phyloP scores from a whole-genome alignment of 2,888 invertebrate species.

The Parapristionchus giblindavisi region DNA sequence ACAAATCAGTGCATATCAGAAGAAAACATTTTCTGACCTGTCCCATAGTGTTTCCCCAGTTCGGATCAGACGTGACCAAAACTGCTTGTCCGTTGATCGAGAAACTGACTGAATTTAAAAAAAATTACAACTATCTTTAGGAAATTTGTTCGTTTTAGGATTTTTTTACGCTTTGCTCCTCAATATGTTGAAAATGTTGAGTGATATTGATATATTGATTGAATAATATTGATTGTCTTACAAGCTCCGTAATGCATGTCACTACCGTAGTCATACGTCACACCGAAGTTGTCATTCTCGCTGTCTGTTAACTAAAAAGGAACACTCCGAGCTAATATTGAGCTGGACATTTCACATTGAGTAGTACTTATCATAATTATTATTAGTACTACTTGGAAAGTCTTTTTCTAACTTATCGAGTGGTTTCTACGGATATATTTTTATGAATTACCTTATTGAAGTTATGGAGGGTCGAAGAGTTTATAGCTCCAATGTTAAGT shows the following conservation, averaged over 20 bases:
- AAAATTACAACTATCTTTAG: background rate
- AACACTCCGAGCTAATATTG: no score
- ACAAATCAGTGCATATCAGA: no score
- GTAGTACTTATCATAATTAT: no score
- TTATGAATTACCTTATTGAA: slow-evolving; percentile 3
- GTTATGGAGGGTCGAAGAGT: background rate
- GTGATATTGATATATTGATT: background rate
- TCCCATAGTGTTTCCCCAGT: slow-evolving; percentile 28
- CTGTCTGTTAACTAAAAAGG: background rate
- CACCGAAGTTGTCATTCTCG: slow-evolving; percentile 27
- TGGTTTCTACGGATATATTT: no score
- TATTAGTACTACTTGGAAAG: no score
- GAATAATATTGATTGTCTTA: background rate
- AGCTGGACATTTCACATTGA: no score
- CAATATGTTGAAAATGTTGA: no score
- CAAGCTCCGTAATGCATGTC: slow-evolving; percentile 33
- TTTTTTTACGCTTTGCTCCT: no score
- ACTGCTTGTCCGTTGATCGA: slow-evolving; percentile 17
- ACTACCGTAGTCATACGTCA: slow-evolving; percentile 33
- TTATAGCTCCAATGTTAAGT: background rate
- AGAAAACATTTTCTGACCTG: slow-evolving; percentile 8
- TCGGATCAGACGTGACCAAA: background rate
- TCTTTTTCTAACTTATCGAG: no score
- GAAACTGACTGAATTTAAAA: background rate
- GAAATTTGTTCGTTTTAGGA: no score